A percentile compares a stretch with the other conserved stretches of the same genome.
phyloP scores from a whole-genome alignment of 2,888 invertebrate genomes.

The Andrena bucephala region DNA sequence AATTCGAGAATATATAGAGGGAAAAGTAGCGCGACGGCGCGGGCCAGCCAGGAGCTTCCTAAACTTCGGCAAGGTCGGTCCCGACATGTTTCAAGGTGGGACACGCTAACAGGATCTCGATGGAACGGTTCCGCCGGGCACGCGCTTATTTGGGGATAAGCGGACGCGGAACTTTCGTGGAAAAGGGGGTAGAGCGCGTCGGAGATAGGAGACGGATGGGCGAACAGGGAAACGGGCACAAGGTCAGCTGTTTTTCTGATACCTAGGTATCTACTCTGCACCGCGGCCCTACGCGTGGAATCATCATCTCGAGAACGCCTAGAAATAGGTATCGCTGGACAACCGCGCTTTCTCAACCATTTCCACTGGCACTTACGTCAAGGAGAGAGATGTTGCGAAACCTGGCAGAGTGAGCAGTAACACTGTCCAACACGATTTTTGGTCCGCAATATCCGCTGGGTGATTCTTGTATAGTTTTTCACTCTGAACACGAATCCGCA shows the following conservation, averaged over 20 bases:
- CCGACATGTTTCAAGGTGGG: conserved; percentile 29
- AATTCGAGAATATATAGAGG: conserved; percentile 25
- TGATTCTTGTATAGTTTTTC: too few relatives aligned
- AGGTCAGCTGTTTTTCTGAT: conserved; percentile 27
- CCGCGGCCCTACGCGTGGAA: not conserved
- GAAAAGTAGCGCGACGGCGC: conserved; percentile 22
- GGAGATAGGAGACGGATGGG: not conserved
- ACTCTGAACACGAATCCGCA: too few relatives aligned
- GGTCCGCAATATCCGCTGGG: too few relatives aligned
- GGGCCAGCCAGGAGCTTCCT: not conserved
- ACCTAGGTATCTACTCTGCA: not conserved
- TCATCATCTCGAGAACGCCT: not conserved
- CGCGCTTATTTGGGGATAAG: conserved; percentile 17
- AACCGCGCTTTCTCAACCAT: not conserved
- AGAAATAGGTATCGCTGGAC: not conserved
- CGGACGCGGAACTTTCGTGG: conserved; percentile 19
- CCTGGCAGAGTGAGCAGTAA: too few relatives aligned
- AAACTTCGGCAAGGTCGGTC: conserved; percentile 47
- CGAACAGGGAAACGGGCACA: conserved; percentile 29
- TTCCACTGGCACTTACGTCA: not conserved
- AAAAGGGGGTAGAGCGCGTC: not conserved
- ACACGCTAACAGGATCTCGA: conserved; percentile 42
- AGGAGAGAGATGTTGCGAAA: not conserved
- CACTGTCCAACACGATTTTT: too few relatives aligned
- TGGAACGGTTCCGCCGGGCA: conserved; percentile 31